phyloP scores from a whole-genome alignment of 2,888 invertebrate species.

The Rhodophaea formosa region DNA sequence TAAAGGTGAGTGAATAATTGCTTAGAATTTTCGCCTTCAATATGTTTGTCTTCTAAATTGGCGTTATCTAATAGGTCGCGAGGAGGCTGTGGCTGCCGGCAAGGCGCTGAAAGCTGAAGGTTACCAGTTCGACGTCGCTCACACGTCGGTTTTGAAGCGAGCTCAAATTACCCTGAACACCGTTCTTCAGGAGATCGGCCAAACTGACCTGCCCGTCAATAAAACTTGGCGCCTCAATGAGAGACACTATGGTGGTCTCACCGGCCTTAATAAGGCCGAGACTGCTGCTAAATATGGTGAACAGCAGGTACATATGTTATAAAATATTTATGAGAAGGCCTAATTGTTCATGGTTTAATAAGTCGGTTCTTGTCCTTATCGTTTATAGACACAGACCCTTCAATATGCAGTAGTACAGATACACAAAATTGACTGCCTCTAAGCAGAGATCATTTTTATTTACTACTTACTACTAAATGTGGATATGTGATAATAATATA shows the following conservation, averaged over 20 bases:
- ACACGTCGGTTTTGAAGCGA: conserved; percentile 89
- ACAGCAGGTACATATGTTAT: conserved; percentile 80
- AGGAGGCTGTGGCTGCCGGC: conserved; percentile 86
- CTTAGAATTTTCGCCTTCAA: not conserved
- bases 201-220: conserved; percentile 83
- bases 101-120: conserved; percentile 86
- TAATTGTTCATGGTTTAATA: too few species aligned
- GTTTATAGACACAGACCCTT: too few species aligned
- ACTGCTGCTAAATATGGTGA: conserved; percentile 93
- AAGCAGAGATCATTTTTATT: too few species aligned
- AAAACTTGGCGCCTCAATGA: conserved; percentile 93
- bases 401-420: too few species aligned
- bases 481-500: not conserved
- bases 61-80: conserved; percentile 70
- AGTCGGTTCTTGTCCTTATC: too few species aligned
- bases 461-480: too few species aligned
- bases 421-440: too few species aligned
- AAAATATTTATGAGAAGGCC: not conserved
- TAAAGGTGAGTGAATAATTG: conserved; percentile 76
- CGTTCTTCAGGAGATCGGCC: conserved; percentile 85
- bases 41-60: not conserved
- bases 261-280: conserved; percentile 91
- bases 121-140: conserved; percentile 88
- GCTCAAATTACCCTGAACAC: conserved; percentile 87
- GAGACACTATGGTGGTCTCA: conserved; percentile 92